Evolutionary conservation across 2,113 vertebrate genomes (phyloP), one percentile per base, ranked within the genome.

Genomic region (Saguinus midas): DNA sequence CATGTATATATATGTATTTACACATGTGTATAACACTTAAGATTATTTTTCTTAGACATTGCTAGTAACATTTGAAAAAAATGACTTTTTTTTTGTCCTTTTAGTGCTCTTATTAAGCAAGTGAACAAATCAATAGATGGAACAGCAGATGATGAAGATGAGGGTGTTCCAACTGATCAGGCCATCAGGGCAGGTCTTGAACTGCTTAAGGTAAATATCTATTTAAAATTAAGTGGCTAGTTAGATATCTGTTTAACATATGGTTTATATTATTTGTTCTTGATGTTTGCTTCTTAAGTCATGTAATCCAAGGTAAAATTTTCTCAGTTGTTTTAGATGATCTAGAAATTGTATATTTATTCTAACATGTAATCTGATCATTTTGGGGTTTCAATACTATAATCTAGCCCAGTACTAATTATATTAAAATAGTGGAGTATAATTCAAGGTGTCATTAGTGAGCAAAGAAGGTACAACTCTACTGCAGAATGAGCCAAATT

Each of bases 121-220:
- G 99, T 99, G 85, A 99, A 99, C 97, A 99, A 99, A 94, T 99
- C 99, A 64, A 99, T 99, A 97, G 99, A 99, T 97, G 99, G 99
- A 93, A 99, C 99, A 35, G 99, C 99, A 57, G 99, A 99, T 98
- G 99, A 99, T 98, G 99, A 99, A 97, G 99, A 99, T 96, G 99
- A 99, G 91, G 99, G 99, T 58, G 99, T 99, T 50, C 98, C 99
- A 82, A 99, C 99, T 80, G 99, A 99, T 96, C 99, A 99, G 86
- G 99, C 99, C 75, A 99, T 99, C 95, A 98, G 99, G 94, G 99
- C 99, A 52, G 99, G 99, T 90, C 99, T 99, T 94, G 99, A 99
- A 96, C 98, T 99, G 91, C 98, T 99, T 86, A 99, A 99, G 99
- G 99, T 99, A 98, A 98, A 87, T 97, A 90, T 55, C 29, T 7